Conservation (phyloP, 2,797 vertebrate genomes). For the Dermochelys coriacea region DNA sequence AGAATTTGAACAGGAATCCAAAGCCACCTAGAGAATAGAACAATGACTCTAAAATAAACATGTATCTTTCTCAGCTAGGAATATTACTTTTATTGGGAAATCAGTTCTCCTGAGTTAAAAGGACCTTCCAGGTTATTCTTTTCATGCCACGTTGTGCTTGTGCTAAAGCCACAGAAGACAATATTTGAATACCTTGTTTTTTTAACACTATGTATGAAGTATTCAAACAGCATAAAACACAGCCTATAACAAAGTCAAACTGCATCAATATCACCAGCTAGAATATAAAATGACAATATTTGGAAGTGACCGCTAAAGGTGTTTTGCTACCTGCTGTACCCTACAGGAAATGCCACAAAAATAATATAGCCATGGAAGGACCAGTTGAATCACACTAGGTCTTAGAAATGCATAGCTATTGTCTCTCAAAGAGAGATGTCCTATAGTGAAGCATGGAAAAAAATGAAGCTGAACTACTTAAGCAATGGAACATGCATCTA, state of each 20-base stretch:
- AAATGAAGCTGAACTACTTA: neutral
- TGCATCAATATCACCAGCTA: conserved; percentile 10
- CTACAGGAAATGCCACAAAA: conserved; percentile 47
- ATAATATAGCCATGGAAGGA: neutral
- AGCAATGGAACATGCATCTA: neutral
- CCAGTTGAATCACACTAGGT: neutral
- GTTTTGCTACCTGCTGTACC: conserved; percentile 54
- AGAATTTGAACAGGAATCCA: conserved; percentile 35
- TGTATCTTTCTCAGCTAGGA: neutral
- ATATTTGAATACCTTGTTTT: conserved; percentile 40
- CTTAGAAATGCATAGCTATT: conserved; percentile 12
- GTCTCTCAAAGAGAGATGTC: neutral
- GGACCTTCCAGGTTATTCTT: neutral
- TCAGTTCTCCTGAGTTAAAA: conserved; percentile 11
- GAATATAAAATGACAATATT: conserved; percentile 52
- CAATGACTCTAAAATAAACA: conserved; percentile 38
- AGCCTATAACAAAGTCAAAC: conserved; percentile 6
- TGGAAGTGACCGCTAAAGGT: conserved; percentile 44
- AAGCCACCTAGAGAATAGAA: conserved; percentile 54
- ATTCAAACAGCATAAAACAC: conserved; percentile 14
- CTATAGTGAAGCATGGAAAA: neutral
- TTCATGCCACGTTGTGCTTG: neutral
- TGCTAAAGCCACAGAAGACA: conserved; percentile 17
- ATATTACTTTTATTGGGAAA: conserved; percentile 37
- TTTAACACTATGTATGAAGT: neutral